Evolutionary conservation across 92 coral and sea anemone species (phyloP), one percentile per base, ranked within the genome.

Genomic region (Phenganax subtilis): DNA sequence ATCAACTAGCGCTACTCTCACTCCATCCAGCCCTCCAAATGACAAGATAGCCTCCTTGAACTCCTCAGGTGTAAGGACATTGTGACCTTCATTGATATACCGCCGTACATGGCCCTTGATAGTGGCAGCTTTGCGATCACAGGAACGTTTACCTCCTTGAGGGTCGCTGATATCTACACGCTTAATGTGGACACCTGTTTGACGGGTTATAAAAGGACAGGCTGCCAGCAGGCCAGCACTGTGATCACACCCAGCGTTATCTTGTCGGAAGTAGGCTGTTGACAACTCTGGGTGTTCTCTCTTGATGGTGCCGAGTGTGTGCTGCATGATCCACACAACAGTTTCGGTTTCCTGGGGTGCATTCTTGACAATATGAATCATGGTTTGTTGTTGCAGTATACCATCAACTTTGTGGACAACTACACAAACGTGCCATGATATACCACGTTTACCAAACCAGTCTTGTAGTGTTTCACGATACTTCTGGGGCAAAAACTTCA

Each of bases 401-500:
- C 69, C 86, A 14, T 62, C 59, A 12, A 54, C 60, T 56, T 75
- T 83, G 55, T 68, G 64, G 12, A 72, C 76, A 30, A 83, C 81
- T 10, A 83, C 81, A 84, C 72, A 47, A n/a, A 87, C 61, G 80
- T 87, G 89, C 89, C 89, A 87, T 51, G 81, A 78, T 29, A 83
- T 60, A 2, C 90, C 90, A 10, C 80, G 57, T 54, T 84, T 87
- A 10, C 82, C 87, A 15, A 87, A 87, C 84, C 85, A 87, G 9
- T 64, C 37, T 4, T 12, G 10, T 28, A 17, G 70, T 2, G 70
- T 64, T 64, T 64, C 70, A 10, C 70, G 9, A 9, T 10, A 64
- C 47, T 28, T 64, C 31, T 20, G 31, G 37, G 70, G 70, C 17
- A 64, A 11, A 6, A n/a, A 28, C 17, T 64, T 64, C 70, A 64